Percentiles rank a stretch among this genome's conserved stretches.
phyloP scores from a whole-genome alignment of 2,113 vertebrate genomes.

The Brevimyrus niger region DNA sequence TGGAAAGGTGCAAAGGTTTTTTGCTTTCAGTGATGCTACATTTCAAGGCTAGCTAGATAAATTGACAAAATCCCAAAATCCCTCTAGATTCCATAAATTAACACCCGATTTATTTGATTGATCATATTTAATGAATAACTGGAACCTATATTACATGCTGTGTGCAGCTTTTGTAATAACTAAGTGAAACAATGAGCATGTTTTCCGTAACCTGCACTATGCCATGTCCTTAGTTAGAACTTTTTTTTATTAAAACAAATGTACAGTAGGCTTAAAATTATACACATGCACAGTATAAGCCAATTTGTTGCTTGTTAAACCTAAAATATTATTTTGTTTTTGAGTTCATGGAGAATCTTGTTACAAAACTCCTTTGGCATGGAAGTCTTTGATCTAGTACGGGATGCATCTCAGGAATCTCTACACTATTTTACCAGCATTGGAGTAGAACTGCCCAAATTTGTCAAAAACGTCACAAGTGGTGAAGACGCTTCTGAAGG shows the following conservation, averaged over 20 bases:
- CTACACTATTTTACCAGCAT: constrained; percentile 61
- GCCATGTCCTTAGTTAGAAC: neutral
- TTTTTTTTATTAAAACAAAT: neutral
- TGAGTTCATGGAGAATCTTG: neutral
- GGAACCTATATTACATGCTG: neutral
- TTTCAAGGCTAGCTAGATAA: neutral
- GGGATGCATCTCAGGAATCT: neutral
- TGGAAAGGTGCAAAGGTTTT: neutral
- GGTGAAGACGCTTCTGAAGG: constrained; percentile 64
- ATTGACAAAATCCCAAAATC: neutral
- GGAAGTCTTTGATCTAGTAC: neutral
- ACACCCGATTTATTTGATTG: neutral
- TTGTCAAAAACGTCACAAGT: constrained; percentile 65
- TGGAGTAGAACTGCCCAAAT: constrained; percentile 66
- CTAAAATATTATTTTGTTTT: neutral
- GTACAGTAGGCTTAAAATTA: neutral
- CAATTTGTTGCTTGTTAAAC: neutral
- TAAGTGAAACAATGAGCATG: neutral
- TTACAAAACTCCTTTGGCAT: neutral
- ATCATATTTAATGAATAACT: neutral
- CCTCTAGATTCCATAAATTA: neutral
- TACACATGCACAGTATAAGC: neutral
- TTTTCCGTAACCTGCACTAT: neutral
- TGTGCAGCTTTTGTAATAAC: neutral
- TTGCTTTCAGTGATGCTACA: neutral